These are phyloP conservation scores for Pantala flavescens DNA, from an alignment of 1,140 invertebrate species.

Conservation along the genomic window DNA sequence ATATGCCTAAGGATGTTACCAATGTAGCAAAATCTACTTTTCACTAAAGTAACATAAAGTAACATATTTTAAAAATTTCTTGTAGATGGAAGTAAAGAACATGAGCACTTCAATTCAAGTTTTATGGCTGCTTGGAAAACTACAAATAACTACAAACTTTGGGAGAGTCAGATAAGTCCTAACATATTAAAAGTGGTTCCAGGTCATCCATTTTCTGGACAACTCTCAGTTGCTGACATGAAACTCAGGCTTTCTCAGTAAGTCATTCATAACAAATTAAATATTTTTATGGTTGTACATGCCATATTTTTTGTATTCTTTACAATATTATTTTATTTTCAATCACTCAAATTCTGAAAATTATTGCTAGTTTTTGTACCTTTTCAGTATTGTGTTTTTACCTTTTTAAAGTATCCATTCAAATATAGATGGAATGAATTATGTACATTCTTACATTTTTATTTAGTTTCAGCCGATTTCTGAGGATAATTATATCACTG, in stretches of 20 bases:
- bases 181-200: conserved; percentile 55
- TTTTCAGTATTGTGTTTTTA: background rate
- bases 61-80: conserved; percentile 19
- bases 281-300: background rate
- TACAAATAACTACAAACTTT: conserved; percentile 81
- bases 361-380: background rate
- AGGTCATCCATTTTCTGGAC: conserved; percentile 84
- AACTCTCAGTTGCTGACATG: conserved; percentile 88
- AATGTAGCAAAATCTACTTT: no score
- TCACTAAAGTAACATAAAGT: no score
- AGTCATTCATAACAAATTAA: conserved; percentile 33
- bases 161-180: conserved; percentile 52
- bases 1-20: no score
- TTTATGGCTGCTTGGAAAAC: conserved; percentile 78
- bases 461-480: no score
- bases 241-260: conserved; percentile 83
- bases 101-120: conserved; percentile 77
- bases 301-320: background rate
- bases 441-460: no score
- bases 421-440: background rate
- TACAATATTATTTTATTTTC: background rate
- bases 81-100: conserved; percentile 58
- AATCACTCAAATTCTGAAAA: background rate
- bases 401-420: background rate
- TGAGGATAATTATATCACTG: no score